phyloP scores from a whole-genome alignment of 2,888 invertebrate genomes.

The Drosophila falleni region DNA sequence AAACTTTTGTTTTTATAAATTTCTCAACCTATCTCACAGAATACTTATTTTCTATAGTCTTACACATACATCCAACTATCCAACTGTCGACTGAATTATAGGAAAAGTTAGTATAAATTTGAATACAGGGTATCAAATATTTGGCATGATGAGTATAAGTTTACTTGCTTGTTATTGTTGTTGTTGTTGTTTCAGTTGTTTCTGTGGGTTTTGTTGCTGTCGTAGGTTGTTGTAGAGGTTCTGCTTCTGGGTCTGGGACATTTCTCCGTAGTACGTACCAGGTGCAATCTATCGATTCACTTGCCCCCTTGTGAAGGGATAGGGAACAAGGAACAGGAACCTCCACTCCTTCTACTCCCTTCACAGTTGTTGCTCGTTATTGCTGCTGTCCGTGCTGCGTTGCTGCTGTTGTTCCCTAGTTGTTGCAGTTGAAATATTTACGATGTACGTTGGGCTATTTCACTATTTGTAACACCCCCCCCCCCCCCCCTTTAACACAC shows the following conservation, averaged over 20 bases:
- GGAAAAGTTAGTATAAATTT: not conserved
- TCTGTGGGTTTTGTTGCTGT: conserved; percentile 64
- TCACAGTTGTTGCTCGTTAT: conserved; percentile 71
- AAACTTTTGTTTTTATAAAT: not conserved
- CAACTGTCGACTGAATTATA: not conserved
- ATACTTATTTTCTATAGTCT: not conserved
- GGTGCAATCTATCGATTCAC: conserved; percentile 81
- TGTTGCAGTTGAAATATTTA: conserved; percentile 81
- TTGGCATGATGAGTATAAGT: not conserved
- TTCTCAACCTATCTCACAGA: not conserved
- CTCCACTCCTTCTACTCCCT: conserved; percentile 17
- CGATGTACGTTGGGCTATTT: conserved; percentile 80
- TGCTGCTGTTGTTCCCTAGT: conserved; percentile 58
- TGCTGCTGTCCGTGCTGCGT: conserved; percentile 40
- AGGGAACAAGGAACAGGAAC: too few species aligned
- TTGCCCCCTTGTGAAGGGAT: too few species aligned
- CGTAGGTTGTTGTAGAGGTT: conserved; percentile 69
- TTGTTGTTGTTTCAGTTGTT: conserved; percentile 23
- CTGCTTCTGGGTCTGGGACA: conserved; percentile 61
- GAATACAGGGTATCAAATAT: not conserved
- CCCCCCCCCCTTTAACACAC: conserved; percentile 14
- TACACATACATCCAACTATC: too few species aligned
- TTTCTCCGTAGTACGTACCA: conserved; percentile 73
- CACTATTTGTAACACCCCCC: conserved; percentile 71
- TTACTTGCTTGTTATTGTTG: not conserved